phyloP scores from a whole-genome alignment of 2,113 vertebrate genomes.

The Pongo abelii region DNA sequence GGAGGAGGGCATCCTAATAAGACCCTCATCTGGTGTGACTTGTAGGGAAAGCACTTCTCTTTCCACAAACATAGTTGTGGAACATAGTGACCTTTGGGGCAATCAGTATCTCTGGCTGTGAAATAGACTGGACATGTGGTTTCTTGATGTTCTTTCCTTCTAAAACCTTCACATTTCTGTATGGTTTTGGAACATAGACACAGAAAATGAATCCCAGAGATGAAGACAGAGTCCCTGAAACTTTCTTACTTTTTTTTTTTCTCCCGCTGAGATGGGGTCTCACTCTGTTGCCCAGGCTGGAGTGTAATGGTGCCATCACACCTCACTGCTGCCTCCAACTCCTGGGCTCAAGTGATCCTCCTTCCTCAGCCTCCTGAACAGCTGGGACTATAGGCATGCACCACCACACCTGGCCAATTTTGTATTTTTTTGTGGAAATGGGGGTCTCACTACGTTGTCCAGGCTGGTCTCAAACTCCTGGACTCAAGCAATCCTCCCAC shows the following conservation, averaged over 20 bases:
- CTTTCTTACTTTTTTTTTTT: neutral
- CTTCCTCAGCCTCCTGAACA: too few species aligned
- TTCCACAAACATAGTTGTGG: neutral
- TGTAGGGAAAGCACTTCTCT: neutral
- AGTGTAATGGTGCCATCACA: too few species aligned
- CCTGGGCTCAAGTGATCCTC: too few species aligned
- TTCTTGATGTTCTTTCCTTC: neutral
- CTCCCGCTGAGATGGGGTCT: too few species aligned
- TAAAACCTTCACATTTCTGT: neutral
- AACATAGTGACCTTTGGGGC: neutral
- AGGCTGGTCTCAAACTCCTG: too few species aligned
- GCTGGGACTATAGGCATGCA: too few species aligned
- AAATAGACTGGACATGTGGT: neutral
- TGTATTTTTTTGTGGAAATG: too few species aligned
- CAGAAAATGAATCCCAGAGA: neutral
- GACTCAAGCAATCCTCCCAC: too few species aligned
- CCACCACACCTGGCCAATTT: too few species aligned
- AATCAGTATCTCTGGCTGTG: neutral
- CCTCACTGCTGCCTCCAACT: too few species aligned
- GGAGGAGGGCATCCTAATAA: neutral
- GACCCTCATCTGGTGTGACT: accelerated
- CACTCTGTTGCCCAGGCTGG: too few species aligned
- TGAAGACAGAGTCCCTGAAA: neutral
- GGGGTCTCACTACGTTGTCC: too few species aligned
- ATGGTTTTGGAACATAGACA: neutral